Evolutionary conservation across 2,113 vertebrate species (phyloP).

Genomic region (Melanerpes formicivorus): DNA sequence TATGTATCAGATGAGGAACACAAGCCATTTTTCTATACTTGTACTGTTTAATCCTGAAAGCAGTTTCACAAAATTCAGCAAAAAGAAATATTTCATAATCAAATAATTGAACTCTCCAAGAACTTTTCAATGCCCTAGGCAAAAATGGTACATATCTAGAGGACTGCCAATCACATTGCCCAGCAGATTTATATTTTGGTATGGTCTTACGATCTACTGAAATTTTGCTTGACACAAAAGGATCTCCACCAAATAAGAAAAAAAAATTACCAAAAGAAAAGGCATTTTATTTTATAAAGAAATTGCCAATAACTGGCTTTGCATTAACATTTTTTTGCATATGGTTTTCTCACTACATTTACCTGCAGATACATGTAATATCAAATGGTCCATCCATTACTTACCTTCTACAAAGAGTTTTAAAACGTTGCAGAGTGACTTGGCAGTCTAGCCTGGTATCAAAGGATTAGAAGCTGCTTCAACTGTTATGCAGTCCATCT

Average conservation of each 20-base stretch:
- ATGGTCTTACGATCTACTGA: background rate
- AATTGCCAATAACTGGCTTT: background rate
- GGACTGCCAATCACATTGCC: background rate
- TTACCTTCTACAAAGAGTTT: background rate
- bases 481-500: background rate
- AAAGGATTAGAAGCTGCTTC: background rate
- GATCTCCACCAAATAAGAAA: background rate
- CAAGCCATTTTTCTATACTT: slow-evolving; percentile 18
- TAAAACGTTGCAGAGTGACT: background rate
- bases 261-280: background rate
- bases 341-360: background rate
- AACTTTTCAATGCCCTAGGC: background rate
- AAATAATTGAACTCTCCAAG: slow-evolving; percentile 51
- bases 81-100: slow-evolving; percentile 34
- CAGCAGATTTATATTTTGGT: background rate
- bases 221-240: background rate
- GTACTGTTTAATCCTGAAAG: slow-evolving; percentile 48
- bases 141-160: background rate
- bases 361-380: background rate
- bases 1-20: slow-evolving; percentile 62
- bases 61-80: slow-evolving; percentile 50
- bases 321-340: background rate
- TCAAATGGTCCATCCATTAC: background rate
- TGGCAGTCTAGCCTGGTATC: background rate
- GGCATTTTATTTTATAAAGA: background rate